Conservation (phyloP, 1,140 invertebrate species). For the Capitella teleta region DNA sequence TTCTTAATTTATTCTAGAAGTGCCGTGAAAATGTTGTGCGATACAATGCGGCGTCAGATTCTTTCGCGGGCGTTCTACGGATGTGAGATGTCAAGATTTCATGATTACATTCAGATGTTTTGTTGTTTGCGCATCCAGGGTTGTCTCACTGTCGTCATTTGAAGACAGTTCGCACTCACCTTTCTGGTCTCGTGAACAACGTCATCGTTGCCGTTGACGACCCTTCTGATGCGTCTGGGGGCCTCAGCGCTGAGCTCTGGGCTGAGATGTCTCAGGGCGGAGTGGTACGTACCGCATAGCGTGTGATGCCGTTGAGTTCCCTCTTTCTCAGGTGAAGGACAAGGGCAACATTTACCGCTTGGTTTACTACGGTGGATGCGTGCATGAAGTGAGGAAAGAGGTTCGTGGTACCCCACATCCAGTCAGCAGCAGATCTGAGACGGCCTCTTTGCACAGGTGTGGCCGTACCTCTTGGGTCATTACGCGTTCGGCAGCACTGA, state of each 20-base stretch:
- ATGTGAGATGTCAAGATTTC: slow-evolving; percentile 47
- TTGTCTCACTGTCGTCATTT: slow-evolving; percentile 83
- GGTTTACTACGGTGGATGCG: slow-evolving; percentile 77
- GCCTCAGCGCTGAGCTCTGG: slow-evolving; percentile 31
- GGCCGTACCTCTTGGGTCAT: slow-evolving; percentile 82
- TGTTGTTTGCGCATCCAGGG: slow-evolving; percentile 42
- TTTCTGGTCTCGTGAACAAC: slow-evolving; percentile 66
- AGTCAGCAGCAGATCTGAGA: neutral
- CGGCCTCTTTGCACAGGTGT: slow-evolving; percentile 48
- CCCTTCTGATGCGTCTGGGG: slow-evolving; percentile 24
- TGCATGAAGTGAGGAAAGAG: slow-evolving; percentile 63
- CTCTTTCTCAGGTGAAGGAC: slow-evolving; percentile 42
- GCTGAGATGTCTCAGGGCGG: slow-evolving; percentile 18
- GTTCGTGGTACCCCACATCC: too few species aligned
- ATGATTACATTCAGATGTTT: neutral
- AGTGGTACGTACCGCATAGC: slow-evolving; percentile 16
- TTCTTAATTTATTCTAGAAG: slow-evolving; percentile 38
- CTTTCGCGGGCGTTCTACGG: slow-evolving; percentile 91
- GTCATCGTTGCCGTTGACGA: slow-evolving; percentile 22
- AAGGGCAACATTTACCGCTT: slow-evolving; percentile 62
- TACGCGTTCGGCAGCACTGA: slow-evolving; percentile 65
- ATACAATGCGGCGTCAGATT: slow-evolving; percentile 86
- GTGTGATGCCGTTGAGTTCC: too few species aligned
- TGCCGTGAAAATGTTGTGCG: slow-evolving; percentile 62
- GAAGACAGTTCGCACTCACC: slow-evolving; percentile 78